phyloP scores from a whole-genome alignment of 2,888 invertebrate species.

The Cataglyphis altisquamis region DNA sequence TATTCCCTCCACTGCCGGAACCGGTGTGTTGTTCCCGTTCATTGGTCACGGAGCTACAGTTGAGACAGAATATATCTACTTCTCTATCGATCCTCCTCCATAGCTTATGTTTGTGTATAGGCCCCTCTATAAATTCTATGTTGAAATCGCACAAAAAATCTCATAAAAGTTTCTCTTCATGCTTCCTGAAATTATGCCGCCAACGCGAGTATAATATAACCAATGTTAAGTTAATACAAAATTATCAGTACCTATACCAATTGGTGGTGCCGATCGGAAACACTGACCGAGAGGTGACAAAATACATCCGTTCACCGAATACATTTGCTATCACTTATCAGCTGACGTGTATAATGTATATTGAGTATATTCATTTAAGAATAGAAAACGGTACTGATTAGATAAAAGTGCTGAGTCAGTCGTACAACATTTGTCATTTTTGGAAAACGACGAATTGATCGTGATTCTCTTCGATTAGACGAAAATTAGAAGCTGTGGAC shows the following conservation, averaged over 20 bases:
- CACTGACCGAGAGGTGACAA: not conserved
- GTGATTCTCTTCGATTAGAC: not conserved
- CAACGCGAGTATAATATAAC: not conserved
- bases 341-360: not conserved
- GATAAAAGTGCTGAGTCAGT: not conserved
- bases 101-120: too few relatives aligned
- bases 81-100: too few relatives aligned
- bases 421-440: not conserved
- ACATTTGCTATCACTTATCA: not conserved
- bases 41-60: too few relatives aligned
- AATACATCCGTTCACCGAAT: not conserved
- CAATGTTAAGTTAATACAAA: not conserved
- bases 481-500: not conserved
- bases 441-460: not conserved
- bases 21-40: too few relatives aligned
- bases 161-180: not conserved
- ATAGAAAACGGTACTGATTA: not conserved
- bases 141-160: not conserved
- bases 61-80: too few relatives aligned
- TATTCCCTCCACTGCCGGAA: too few relatives aligned
- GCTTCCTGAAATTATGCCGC: not conserved
- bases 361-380: not conserved
- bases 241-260: not conserved
- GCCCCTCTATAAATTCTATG: too few relatives aligned
- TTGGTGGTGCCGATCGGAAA: not conserved